Percentiles rank a stretch among this genome's conserved stretches.
phyloP scores from a whole-genome alignment of 1,140 invertebrate genomes.

The Bombyx mandarina region DNA sequence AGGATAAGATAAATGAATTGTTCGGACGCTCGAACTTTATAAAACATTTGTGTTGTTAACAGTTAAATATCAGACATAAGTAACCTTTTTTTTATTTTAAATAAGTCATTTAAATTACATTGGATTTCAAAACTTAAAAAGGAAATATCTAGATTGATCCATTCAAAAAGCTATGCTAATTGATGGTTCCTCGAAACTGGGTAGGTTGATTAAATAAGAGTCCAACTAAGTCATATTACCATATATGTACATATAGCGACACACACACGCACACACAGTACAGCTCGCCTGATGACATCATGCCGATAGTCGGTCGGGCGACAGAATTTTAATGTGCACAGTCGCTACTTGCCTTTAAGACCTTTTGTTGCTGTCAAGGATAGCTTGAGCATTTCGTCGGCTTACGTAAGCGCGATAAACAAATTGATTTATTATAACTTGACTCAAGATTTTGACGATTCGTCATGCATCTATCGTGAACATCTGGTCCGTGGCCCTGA shows the following conservation, averaged over 20 bases:
- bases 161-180: constrained; percentile 3
- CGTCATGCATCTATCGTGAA: no score
- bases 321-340: constrained; percentile 51
- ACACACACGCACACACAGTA: constrained; percentile 26
- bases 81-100: no score
- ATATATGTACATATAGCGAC: constrained; percentile 39
- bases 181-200: background rate
- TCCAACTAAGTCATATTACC: constrained; percentile 52
- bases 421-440: background rate
- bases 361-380: constrained; percentile 14
- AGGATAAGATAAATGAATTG: no score
- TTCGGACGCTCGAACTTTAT: no score
- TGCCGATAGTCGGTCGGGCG: constrained; percentile 20
- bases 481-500: no score
- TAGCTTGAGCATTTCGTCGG: background rate
- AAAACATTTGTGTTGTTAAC: no score
- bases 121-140: no score
- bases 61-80: no score
- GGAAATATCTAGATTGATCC: background rate
- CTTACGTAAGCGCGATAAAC: background rate
- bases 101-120: no score
- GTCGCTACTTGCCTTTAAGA: constrained; percentile 17
- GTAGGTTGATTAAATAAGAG: constrained; percentile 25
- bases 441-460: no score
- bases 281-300: constrained; percentile 53